These are phyloP conservation scores for Coleophora flavipennella DNA, from an alignment of 2,888 invertebrate species.

Conservation along the genomic window DNA sequence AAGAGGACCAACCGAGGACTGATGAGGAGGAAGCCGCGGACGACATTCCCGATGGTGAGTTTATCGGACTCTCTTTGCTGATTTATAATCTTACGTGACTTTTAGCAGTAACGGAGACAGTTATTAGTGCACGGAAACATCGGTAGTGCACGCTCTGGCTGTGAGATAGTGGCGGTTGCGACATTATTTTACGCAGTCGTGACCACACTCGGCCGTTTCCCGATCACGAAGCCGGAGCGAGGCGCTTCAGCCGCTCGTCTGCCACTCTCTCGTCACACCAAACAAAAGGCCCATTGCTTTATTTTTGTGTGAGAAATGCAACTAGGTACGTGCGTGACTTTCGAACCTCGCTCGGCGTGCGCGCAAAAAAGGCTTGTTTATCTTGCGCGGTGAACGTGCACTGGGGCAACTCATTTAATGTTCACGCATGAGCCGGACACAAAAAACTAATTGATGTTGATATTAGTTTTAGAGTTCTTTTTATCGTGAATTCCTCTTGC, in stretches of 20 bases:
- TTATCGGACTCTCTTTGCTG: slow-evolving; percentile 4
- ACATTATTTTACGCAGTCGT: slow-evolving; percentile 58
- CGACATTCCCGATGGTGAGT: slow-evolving; percentile 59
- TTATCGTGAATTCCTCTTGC: too few species aligned
- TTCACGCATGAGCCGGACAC: not conserved
- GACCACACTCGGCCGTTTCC: slow-evolving; percentile 44
- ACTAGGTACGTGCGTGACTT: slow-evolving; percentile 33
- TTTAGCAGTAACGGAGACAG: slow-evolving; percentile 6
- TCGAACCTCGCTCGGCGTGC: slow-evolving; percentile 22
- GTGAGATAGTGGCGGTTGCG: slow-evolving; percentile 41
- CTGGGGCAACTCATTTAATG: slow-evolving; percentile 4
- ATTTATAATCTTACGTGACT: slow-evolving; percentile 6
- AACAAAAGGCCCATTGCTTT: slow-evolving; percentile 35
- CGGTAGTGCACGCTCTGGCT: slow-evolving; percentile 27
- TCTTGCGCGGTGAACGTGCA: slow-evolving; percentile 7
- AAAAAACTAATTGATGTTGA: slow-evolving; percentile 1
- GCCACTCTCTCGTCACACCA: slow-evolving; percentile 35
- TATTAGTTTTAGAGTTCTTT: too few species aligned
- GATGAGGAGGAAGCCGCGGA: slow-evolving; percentile 53
- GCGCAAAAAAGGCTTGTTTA: slow-evolving; percentile 12
- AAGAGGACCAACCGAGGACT: slow-evolving; percentile 54
- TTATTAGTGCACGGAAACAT: slow-evolving; percentile 16
- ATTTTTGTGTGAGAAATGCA: slow-evolving; percentile 43
- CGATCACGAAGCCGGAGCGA: slow-evolving; percentile 43
- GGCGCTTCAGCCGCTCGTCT: slow-evolving; percentile 27